These are phyloP conservation scores for Nephrocerus scutellatus DNA, from an alignment of 2,888 invertebrate species.

Conservation along the genomic window DNA sequence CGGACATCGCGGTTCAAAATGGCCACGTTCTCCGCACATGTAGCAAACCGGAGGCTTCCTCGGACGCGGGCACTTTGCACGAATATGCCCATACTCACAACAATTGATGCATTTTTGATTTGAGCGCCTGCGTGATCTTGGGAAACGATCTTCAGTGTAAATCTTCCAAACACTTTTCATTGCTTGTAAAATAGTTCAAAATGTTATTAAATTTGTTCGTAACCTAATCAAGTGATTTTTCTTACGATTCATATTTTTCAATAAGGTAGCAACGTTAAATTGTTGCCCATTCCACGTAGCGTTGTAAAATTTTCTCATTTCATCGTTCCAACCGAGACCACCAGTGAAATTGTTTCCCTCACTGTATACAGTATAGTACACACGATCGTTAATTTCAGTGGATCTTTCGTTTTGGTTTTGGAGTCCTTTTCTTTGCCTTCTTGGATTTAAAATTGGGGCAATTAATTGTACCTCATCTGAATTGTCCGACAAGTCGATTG, in stretches of 20 bases:
- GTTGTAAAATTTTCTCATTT: conserved; percentile 60
- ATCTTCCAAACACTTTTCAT: conserved; percentile 37
- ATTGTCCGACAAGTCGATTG: conserved; percentile 10
- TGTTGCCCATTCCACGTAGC: conserved; percentile 60
- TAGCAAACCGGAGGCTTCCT: conserved; percentile 54
- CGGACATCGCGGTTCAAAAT: conserved; percentile 61
- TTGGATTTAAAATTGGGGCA: conserved; percentile 5
- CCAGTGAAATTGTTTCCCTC: conserved; percentile 16
- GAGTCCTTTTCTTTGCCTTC: neutral
- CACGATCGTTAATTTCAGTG: conserved; percentile 5
- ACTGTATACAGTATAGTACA: conserved; percentile 22
- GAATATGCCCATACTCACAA: conserved; percentile 57
- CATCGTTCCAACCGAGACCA: conserved; percentile 44
- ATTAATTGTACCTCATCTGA: conserved; percentile 11
- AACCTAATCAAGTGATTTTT: no score
- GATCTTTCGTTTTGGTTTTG: conserved; percentile 4
- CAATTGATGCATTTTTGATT: conserved; percentile 57
- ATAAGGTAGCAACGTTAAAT: conserved; percentile 54
- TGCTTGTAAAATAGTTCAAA: conserved; percentile 13
- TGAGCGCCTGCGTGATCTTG: conserved; percentile 25
- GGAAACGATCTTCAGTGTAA: conserved; percentile 35
- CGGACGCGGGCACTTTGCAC: conserved; percentile 54
- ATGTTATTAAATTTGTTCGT: neutral
- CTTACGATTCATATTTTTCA: conserved; percentile 60
- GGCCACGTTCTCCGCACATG: conserved; percentile 63